phyloP scores from a whole-genome alignment of 2,888 invertebrate genomes.

The Trichogramma evanescens region DNA sequence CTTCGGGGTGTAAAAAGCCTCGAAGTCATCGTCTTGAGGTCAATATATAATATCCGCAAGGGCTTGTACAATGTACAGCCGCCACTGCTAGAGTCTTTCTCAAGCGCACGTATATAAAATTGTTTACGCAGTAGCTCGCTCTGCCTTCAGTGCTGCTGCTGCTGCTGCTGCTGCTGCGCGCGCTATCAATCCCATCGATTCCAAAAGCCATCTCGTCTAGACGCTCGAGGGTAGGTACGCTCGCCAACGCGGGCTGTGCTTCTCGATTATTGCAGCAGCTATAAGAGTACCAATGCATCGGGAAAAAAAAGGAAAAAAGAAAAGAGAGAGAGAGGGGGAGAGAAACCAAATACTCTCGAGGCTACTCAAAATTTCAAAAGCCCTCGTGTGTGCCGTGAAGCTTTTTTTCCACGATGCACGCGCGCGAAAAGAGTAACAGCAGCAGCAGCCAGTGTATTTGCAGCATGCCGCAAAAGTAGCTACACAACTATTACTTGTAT shows the following conservation, averaged over 20 bases:
- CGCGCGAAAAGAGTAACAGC: not conserved
- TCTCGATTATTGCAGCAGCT: constrained; percentile 10
- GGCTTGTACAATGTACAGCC: too few species aligned
- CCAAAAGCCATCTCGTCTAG: not conserved
- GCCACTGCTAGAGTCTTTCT: too few species aligned
- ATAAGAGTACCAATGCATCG: not conserved
- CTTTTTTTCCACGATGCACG: not conserved
- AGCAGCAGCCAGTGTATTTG: too few species aligned
- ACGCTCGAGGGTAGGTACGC: not conserved
- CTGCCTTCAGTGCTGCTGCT: too few species aligned
- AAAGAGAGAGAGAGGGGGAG: constrained; percentile 1
- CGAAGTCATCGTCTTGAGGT: too few species aligned
- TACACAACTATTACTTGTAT: too few species aligned
- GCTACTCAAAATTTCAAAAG: constrained; percentile 18
- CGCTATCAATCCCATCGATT: constrained; percentile 9
- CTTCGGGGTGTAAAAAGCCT: too few species aligned
- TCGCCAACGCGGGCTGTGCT: not conserved
- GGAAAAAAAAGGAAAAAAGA: constrained; percentile 1
- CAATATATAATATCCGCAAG: too few species aligned
- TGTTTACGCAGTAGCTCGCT: too few species aligned
- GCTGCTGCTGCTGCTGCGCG: too few species aligned
- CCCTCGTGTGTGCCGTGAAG: not conserved
- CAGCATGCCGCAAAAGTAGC: too few species aligned
- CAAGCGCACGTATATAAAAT: too few species aligned
- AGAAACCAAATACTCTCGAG: constrained; percentile 3